Evolutionary conservation across 2,797 vertebrate genomes (phyloP).

Genomic region (Lepus oiostolus): DNA sequence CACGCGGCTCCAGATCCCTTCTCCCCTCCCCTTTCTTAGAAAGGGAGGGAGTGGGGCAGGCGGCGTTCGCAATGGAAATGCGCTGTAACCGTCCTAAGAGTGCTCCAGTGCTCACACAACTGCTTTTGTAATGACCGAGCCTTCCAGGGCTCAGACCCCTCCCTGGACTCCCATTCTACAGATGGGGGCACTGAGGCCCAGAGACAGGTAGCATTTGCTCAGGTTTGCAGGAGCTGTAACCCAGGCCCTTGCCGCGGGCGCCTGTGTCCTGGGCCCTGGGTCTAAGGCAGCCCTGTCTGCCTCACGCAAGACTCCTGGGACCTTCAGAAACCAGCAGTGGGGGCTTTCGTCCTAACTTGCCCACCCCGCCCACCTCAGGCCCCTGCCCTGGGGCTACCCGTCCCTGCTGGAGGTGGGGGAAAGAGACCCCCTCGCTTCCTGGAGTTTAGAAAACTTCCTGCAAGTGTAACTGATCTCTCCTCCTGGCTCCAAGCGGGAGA

Average conservation of each 20-base stretch:
- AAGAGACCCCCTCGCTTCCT: background rate
- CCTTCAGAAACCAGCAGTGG: background rate
- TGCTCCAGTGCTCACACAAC: too few relatives aligned
- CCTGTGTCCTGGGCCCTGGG: background rate
- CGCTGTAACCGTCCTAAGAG: too few relatives aligned
- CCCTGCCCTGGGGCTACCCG: background rate
- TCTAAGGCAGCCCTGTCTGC: background rate
- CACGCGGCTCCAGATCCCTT: background rate
- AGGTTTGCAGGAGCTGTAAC: background rate
- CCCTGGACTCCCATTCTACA: background rate
- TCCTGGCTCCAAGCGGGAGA: too few relatives aligned
- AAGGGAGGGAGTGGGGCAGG: too few relatives aligned
- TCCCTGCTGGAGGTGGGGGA: background rate
- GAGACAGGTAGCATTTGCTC: background rate
- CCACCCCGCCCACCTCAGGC: background rate
- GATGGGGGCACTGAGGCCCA: too few relatives aligned
- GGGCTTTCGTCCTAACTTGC: background rate
- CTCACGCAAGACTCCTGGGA: background rate
- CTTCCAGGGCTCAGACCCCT: accelerated
- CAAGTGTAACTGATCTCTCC: background rate
- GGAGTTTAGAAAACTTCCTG: background rate
- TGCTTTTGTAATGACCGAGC: accelerated
- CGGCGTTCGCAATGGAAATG: too few relatives aligned
- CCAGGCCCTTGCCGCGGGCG: background rate
- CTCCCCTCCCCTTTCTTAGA: background rate